Conservation (phyloP, 2,797 vertebrate genomes). For the Mormyrops attenuatus region DNA sequence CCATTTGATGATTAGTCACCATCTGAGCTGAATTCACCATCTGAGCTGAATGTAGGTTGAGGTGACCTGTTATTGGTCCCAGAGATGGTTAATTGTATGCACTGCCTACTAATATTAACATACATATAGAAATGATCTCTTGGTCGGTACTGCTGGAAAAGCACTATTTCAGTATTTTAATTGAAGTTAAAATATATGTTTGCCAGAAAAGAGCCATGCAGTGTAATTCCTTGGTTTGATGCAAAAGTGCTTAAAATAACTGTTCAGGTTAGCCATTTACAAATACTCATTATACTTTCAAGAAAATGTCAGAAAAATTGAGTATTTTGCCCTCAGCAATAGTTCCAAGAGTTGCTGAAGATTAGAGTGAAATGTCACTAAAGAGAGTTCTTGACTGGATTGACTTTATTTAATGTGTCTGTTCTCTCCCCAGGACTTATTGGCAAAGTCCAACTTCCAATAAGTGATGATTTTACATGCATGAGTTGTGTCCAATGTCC, state of each 20-base stretch:
- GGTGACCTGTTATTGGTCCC: neutral
- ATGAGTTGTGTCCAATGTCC: neutral
- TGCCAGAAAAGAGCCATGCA: neutral
- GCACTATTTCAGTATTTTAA: neutral
- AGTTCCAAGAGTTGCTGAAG: neutral
- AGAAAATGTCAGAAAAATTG: neutral
- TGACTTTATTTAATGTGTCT: neutral
- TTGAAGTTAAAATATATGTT: neutral
- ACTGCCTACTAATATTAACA: neutral
- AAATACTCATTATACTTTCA: constrained; percentile 10
- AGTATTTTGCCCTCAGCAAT: neutral
- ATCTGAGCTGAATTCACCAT: neutral
- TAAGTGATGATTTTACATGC: neutral
- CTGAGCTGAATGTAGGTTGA: neutral
- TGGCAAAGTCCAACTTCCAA: neutral
- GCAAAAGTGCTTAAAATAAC: neutral
- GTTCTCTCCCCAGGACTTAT: neutral
- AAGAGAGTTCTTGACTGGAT: neutral
- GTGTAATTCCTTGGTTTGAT: neutral
- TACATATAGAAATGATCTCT: neutral
- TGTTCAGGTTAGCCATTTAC: neutral
- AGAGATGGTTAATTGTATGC: neutral
- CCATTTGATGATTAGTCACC: neutral
- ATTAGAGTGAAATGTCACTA: neutral
- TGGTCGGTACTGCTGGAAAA: neutral